Evolutionary conservation across 2,888 invertebrate genomes (phyloP).

Genomic region (Drosophila robusta): DNA sequence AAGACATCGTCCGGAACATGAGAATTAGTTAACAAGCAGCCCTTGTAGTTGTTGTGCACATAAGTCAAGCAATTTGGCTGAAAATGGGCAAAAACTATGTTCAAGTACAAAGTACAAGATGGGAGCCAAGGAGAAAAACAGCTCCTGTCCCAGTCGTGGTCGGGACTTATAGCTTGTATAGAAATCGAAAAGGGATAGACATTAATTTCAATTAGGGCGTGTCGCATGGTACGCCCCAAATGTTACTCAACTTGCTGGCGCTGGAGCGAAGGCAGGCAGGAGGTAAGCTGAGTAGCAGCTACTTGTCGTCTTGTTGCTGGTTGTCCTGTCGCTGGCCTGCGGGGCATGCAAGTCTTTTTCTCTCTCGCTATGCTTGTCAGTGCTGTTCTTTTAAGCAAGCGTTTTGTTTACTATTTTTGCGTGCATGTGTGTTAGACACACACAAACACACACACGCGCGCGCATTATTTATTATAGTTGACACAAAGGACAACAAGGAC

Average conservation of each 20-base stretch:
- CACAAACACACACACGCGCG: constrained; percentile 16
- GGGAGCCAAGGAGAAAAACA: constrained; percentile 9
- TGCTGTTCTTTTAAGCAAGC: constrained; percentile 57
- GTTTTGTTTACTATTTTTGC: constrained; percentile 66
- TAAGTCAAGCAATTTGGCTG: constrained; percentile 57
- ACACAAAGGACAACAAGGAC: constrained; percentile 72
- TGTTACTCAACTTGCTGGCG: constrained; percentile 39
- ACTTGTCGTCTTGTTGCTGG: constrained; percentile 50
- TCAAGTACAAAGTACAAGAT: constrained; percentile 43
- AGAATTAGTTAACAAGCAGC: constrained; percentile 55
- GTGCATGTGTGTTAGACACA: constrained; percentile 32
- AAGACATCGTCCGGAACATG: constrained; percentile 28
- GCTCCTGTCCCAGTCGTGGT: constrained; percentile 4
- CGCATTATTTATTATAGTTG: constrained; percentile 80
- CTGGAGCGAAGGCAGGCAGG: neutral
- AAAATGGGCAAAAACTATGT: constrained; percentile 49
- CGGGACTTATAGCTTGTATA: constrained; percentile 27
- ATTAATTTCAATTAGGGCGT: constrained; percentile 81
- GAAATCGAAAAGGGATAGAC: constrained; percentile 74
- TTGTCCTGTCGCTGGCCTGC: constrained; percentile 34
- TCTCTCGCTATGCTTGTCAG: constrained; percentile 8
- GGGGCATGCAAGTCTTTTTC: constrained; percentile 22
- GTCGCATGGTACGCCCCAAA: constrained; percentile 53
- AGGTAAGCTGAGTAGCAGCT: constrained; percentile 19
- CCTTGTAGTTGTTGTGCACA: constrained; percentile 34